Conservation (phyloP, 37 sponge, comb jelly and placozoan species). For the Chondrosia reniformis region DNA sequence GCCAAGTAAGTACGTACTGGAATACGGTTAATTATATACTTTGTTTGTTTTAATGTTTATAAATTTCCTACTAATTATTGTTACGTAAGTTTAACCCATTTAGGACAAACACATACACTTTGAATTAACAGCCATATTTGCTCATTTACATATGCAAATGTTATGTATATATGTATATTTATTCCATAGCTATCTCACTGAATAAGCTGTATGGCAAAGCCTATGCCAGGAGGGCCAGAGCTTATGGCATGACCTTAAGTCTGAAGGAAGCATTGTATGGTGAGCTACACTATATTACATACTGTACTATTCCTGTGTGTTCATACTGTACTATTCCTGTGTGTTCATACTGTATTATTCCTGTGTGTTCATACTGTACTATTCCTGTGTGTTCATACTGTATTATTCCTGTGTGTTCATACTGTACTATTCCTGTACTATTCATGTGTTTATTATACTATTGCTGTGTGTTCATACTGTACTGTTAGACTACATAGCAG, state of each 20-base stretch:
- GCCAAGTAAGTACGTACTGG: no score
- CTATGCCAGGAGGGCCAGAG: slow-evolving; percentile 35
- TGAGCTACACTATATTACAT: neutral
- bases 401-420: neutral
- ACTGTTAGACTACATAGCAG: slow-evolving; percentile 56
- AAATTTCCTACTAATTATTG: no score
- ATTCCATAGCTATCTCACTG: slow-evolving; percentile 35
- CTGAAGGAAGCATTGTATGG: neutral
- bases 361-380: neutral
- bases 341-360: neutral
- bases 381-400: neutral
- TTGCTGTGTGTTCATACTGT: neutral
- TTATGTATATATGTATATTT: no score
- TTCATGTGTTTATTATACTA: neutral
- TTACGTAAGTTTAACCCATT: no score
- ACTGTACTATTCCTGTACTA: no score
- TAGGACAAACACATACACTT: no score
- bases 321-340: neutral
- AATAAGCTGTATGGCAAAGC: slow-evolving; percentile 63
- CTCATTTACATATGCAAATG: no score
- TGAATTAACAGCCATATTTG: no score
- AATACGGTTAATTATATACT: no score
- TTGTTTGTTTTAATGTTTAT: no score
- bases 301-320: neutral
- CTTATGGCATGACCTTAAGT: neutral